These are phyloP conservation scores for Baronia brevicornis DNA, from an alignment of 2,888 invertebrate genomes.

Conservation along the genomic window DNA sequence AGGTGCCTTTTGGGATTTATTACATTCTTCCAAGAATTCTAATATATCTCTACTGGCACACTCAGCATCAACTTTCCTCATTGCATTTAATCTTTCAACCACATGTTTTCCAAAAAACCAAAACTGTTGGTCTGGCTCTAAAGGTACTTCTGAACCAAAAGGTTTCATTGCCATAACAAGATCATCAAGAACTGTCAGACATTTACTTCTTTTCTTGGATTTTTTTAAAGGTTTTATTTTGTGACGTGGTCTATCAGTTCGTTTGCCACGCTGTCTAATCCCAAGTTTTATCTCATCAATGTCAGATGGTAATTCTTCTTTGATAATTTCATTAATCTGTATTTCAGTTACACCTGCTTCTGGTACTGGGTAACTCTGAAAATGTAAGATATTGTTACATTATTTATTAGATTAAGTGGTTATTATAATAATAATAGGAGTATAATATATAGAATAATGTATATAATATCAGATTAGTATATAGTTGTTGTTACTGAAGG, in stretches of 20 bases:
- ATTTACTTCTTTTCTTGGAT: constrained; percentile 30
- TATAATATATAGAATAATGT: too few relatives aligned
- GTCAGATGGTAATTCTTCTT: constrained; percentile 39
- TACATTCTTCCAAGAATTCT: constrained; percentile 27
- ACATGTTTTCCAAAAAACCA: constrained; percentile 62
- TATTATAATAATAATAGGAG: too few relatives aligned
- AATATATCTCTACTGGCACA: constrained; percentile 46
- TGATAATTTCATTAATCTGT: constrained; percentile 26
- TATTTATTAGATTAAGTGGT: too few relatives aligned
- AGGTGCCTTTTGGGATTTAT: too few relatives aligned
- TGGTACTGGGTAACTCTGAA: constrained; percentile 25
- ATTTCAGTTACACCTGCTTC: constrained; percentile 21
- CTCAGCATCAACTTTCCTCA: constrained; percentile 45
- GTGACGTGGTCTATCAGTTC: constrained; percentile 46
- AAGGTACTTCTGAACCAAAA: constrained; percentile 21
- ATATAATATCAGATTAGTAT: too few relatives aligned
- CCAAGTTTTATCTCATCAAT: constrained; percentile 25
- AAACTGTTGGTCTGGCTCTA: constrained; percentile 27
- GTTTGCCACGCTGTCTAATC: constrained; percentile 42
- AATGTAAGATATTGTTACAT: constrained; percentile 13
- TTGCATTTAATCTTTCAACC: constrained; percentile 43
- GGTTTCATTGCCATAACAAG: constrained; percentile 50
- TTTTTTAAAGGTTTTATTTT: constrained; percentile 17
- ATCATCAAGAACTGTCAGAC: constrained; percentile 45
- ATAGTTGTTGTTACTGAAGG: too few relatives aligned